These are phyloP conservation scores for Eupithecia vulgata DNA, from an alignment of 2,888 invertebrate genomes.

Conservation along the genomic window DNA sequence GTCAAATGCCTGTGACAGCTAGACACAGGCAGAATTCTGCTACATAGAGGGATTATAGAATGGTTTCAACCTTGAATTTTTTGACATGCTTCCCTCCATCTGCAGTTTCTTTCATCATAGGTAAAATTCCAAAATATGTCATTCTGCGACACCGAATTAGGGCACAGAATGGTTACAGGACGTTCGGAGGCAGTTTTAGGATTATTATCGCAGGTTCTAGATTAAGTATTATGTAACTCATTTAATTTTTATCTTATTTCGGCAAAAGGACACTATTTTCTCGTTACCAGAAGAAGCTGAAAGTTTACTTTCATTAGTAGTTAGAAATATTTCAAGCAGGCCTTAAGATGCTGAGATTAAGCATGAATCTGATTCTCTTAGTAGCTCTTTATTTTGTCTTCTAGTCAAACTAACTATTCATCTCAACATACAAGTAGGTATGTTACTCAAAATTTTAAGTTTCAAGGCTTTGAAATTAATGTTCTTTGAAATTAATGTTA, in stretches of 20 bases:
- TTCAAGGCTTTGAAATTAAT: background rate
- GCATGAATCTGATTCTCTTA: slow-evolving; percentile 9
- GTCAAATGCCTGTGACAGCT: background rate
- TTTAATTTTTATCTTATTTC: background rate
- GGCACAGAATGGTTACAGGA: background rate
- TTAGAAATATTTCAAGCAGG: background rate
- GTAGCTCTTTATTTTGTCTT: slow-evolving; percentile 29
- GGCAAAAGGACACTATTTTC: background rate
- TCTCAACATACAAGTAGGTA: background rate
- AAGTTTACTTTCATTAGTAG: background rate
- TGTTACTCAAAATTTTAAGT: background rate
- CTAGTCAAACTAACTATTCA: slow-evolving; percentile 36
- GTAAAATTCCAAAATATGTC: no score
- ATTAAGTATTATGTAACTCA: background rate
- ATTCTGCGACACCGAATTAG: no score
- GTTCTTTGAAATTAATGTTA: background rate
- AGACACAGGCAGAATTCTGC: background rate
- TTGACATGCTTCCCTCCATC: no score
- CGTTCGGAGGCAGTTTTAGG: background rate
- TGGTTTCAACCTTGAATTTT: no score
- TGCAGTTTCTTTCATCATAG: no score
- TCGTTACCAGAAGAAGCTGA: background rate
- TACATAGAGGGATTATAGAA: no score
- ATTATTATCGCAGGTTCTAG: background rate
- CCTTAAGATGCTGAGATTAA: background rate